Percentiles rank a stretch among this genome's conserved stretches.
Evolutionary conservation across 35 echinoderm and acorn worm genomes (phyloP).

Genomic region (Diadema setosum): DNA sequence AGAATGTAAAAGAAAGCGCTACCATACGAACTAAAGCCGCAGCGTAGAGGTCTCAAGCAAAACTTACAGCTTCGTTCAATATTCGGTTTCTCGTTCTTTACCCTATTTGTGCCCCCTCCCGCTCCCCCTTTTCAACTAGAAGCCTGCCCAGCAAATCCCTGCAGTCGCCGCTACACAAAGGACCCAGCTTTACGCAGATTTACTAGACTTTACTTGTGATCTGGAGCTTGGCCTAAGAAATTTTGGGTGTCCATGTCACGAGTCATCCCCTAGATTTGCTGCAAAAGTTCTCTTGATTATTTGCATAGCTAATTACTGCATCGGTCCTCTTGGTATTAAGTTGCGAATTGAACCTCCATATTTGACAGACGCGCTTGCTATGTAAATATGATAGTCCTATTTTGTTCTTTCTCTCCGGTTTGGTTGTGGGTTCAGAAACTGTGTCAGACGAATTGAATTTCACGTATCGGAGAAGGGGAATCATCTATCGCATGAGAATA

Average conservation of each 20-base stretch:
- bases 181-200: background rate
- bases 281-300: background rate
- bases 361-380: background rate
- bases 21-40: too few species aligned
- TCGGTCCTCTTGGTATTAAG: background rate
- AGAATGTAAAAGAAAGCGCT: too few species aligned
- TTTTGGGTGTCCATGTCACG: background rate
- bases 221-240: background rate
- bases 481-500: too few species aligned
- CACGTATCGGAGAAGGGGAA: background rate
- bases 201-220: background rate
- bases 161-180: background rate
- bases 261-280: background rate
- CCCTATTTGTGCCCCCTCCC: too few species aligned
- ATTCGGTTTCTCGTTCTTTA: too few species aligned
- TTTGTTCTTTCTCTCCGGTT: too few species aligned
- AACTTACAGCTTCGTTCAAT: too few species aligned
- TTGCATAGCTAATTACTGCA: background rate
- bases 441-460: background rate
- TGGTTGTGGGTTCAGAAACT: conserved; percentile 5
- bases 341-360: background rate
- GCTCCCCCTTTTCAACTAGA: too few species aligned
- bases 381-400: background rate
- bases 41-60: too few species aligned
- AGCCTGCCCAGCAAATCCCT: background rate